Percentiles rank a stretch among this genome's conserved stretches.
Evolutionary conservation across 2,113 vertebrate species (phyloP).

Genomic region (Siniperca chuatsi): DNA sequence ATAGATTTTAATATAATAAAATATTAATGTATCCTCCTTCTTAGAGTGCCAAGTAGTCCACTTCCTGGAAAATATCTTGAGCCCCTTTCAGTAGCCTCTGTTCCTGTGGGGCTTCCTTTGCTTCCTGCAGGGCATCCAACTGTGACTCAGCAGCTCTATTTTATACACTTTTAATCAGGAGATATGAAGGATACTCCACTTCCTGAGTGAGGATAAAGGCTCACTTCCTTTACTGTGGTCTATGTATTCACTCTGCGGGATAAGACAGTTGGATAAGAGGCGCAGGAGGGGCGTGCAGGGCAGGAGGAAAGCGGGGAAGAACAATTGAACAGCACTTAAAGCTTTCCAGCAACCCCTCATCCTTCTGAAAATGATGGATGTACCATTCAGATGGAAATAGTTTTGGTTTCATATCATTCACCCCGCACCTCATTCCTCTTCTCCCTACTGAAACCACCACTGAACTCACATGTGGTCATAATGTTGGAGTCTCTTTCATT

Average conservation of each 20-base stretch:
- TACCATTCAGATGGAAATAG: background rate
- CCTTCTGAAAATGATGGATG: conserved; percentile 25
- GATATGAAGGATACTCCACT: conserved; percentile 33
- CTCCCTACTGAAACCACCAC: conserved; percentile 29
- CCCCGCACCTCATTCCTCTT: conserved; percentile 39
- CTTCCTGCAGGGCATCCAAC: conserved; percentile 40
- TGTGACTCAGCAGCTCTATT: conserved; percentile 57
- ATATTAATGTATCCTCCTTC: background rate
- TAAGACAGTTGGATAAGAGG: conserved; percentile 25
- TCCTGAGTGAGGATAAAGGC: conserved; percentile 40
- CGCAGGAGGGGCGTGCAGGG: background rate
- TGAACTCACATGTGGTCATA: conserved; percentile 19
- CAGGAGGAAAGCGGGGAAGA: background rate
- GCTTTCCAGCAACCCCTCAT: conserved; percentile 12
- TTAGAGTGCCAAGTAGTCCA: background rate
- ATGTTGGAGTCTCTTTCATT: conserved; percentile 6
- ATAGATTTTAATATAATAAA: background rate
- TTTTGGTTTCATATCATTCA: conserved; percentile 40
- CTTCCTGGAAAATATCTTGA: conserved; percentile 19
- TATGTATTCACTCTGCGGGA: conserved; percentile 7
- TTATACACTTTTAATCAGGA: conserved; percentile 33
- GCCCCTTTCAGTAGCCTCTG: background rate
- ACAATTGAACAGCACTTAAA: background rate
- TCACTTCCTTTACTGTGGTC: conserved; percentile 42
- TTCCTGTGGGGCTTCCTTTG: conserved; percentile 49